Percentiles rank a stretch among this genome's conserved stretches.
Conservation (phyloP, 2,888 invertebrate genomes). For the Caenorhabditis virilis region DNA sequence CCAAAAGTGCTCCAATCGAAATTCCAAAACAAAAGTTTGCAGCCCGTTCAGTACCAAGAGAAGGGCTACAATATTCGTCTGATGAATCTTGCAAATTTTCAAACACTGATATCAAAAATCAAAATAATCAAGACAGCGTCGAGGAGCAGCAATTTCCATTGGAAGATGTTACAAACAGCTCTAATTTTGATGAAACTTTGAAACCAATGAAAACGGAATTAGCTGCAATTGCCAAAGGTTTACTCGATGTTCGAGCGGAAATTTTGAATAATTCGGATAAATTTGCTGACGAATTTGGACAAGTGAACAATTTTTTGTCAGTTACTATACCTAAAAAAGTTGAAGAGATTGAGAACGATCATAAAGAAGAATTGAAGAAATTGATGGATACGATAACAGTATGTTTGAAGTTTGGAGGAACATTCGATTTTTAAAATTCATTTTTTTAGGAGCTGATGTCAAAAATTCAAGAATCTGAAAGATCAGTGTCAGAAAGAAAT, state of each 20-base stretch:
- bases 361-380: not conserved
- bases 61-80: not conserved
- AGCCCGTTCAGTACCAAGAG: not conserved
- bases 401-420: too few relatives aligned
- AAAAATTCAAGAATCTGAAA: conserved; percentile 8
- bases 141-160: conserved; percentile 28
- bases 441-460: not conserved
- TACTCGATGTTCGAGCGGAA: conserved; percentile 23
- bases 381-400: too few relatives aligned
- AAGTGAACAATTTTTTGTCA: conserved; percentile 5
- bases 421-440: too few relatives aligned
- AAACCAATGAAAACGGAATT: conserved; percentile 26
- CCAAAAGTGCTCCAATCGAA: conserved; percentile 40
- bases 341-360: not conserved
- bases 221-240: conserved; percentile 15
- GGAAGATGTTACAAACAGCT: conserved; percentile 35
- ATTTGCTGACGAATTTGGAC: conserved; percentile 14
- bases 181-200: conserved; percentile 30
- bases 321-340: not conserved
- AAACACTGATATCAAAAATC: not conserved
- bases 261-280: conserved; percentile 15
- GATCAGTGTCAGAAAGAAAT: conserved; percentile 15
- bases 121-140: not conserved
- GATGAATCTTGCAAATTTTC: not conserved
- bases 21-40: conserved; percentile 24